Percentiles rank a stretch among this genome's conserved stretches.
Conservation (phyloP, 2,888 invertebrate genomes). For the Dugesia japonica region DNA sequence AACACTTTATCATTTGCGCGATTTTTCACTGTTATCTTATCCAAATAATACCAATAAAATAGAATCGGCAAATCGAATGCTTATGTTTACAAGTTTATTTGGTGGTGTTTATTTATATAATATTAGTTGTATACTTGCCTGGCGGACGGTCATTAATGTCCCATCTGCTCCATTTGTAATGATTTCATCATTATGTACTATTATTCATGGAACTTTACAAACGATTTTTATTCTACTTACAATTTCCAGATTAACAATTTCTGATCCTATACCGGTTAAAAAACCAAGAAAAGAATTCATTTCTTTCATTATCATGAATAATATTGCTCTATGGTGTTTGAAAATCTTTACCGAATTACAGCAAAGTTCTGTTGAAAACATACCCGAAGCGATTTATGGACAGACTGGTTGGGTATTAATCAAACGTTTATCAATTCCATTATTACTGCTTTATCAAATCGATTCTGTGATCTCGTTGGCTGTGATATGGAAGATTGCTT, state of each 20-base stretch:
- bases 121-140: conserved; percentile 7
- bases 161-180: neutral
- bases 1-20: neutral
- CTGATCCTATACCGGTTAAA: neutral
- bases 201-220: neutral
- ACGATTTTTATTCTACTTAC: neutral
- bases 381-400: neutral
- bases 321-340: conserved; percentile 5
- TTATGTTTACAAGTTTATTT: neutral
- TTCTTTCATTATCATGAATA: neutral
- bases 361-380: neutral
- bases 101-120: neutral
- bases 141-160: neutral
- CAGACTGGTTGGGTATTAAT: neutral
- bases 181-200: neutral
- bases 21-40: neutral
- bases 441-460: neutral
- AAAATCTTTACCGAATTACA: conserved; percentile 15
- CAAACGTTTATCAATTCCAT: neutral
- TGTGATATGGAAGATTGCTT: neutral
- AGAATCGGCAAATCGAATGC: neutral
- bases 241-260: neutral
- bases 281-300: neutral
- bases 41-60: neutral
- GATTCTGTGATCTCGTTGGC: neutral